Base-by-base conservation (phyloP, 2,888 invertebrate genomes). In the Meloe dianella region DNA sequence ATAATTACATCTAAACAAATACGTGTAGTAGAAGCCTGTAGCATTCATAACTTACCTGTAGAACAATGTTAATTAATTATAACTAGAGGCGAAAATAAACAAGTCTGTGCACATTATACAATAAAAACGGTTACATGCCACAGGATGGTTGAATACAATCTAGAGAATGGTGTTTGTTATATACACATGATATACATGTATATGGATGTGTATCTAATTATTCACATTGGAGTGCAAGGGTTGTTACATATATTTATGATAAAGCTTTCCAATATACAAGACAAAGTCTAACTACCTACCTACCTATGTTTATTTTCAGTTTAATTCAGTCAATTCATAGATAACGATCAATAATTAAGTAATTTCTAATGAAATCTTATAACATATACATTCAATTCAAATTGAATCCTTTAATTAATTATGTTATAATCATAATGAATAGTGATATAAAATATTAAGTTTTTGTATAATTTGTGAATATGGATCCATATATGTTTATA, bases 51-150 rank as follows among this genome's bases (percentile, higher is more conserved):
- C 63, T 67, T 69, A 69, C 69, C 69, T 69, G 69, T 64, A 65
- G 58, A 69, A 69, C 69, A 67, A 68, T 67, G 63, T 66, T 66
- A 67, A 70, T 70, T 70, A 70, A 70, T 70, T 70, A 70, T 67
- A 66, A 70, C 71, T 71, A 60, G 63, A 56, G 67, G 69, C 60
- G 64, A 64, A 65, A 71, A 71, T 69, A 71, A 71, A 69, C 69
- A 71, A 66, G 66, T 69, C 66, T 58, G 64, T 69, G 68, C 66
- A 68, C 66, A 71, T 69, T 69, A 66, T 62, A 61, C 67, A n/a
- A 67, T 67, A 67, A 67, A 67, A 67, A 67, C 64, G 38, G 54
- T 54, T 22, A 57, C 64, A 67, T 56, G 57, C 57, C 35, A 64
- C 51, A 60, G 24, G 47, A 9, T 30, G 56, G 60, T 41, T 38